Percentiles rank a stretch among this genome's conserved stretches.
phyloP scores from a whole-genome alignment of 1,140 invertebrate genomes.

The Drosophila seguyi region DNA sequence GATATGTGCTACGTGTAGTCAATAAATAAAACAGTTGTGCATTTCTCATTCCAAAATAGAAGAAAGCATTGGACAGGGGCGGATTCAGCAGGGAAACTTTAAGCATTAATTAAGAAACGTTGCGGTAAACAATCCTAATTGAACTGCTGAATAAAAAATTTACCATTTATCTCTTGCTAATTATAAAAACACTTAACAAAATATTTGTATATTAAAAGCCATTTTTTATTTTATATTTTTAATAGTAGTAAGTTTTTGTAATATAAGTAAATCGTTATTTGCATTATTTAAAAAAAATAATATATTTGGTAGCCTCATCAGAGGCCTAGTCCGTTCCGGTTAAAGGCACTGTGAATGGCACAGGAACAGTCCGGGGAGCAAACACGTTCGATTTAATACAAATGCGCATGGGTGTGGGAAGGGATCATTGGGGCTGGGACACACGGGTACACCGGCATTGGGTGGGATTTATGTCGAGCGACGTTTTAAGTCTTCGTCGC shows the following conservation, averaged over 20 bases:
- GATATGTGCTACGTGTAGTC: conserved; percentile 79
- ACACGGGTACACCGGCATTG: conserved; percentile 8
- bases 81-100: background rate
- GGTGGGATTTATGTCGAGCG: conserved; percentile 69
- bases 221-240: background rate
- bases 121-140: background rate
- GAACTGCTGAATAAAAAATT: background rate
- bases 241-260: background rate
- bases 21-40: conserved; percentile 80
- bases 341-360: conserved; percentile 3
- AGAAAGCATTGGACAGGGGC: conserved; percentile 6
- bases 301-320: background rate
- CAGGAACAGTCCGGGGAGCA: conserved; percentile 39
- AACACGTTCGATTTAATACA: conserved; percentile 81
- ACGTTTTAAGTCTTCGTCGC: conserved; percentile 72
- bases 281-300: no score
- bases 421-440: conserved; percentile 13
- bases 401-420: conserved; percentile 59
- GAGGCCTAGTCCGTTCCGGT: background rate
- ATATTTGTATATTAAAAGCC: background rate
- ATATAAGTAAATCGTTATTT: no score
- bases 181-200: background rate
- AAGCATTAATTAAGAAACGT: background rate
- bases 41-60: conserved; percentile 35
- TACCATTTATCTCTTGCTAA: background rate